phyloP scores from a whole-genome alignment of 2,888 invertebrate genomes.

The Diplazon laetatorius region DNA sequence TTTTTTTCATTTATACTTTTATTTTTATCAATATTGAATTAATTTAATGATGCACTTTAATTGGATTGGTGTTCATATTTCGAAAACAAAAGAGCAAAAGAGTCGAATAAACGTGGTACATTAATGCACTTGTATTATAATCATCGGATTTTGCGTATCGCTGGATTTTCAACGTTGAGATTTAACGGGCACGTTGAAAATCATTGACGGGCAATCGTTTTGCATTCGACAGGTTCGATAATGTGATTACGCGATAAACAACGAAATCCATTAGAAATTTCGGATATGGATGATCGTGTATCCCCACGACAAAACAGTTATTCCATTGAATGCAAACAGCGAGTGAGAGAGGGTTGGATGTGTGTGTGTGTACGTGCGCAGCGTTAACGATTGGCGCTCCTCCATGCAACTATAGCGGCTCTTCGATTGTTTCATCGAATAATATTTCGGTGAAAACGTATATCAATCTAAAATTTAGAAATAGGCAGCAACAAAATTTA shows the following conservation, averaged over 20 bases:
- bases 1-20: too few species aligned
- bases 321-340: background rate
- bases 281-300: background rate
- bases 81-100: conserved; percentile 49
- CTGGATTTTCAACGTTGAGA: conserved; percentile 34
- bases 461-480: too few species aligned
- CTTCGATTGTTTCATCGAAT: too few species aligned
- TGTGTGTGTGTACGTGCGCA: too few species aligned
- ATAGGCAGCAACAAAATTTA: too few species aligned
- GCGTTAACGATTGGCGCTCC: too few species aligned
- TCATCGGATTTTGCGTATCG: conserved; percentile 34
- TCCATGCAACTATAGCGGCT: too few species aligned
- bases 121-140: conserved; percentile 53
- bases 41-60: too few species aligned
- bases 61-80: too few species aligned
- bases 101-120: conserved; percentile 39
- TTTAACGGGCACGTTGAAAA: conserved; percentile 52
- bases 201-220: conserved; percentile 52
- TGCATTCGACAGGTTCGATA: conserved; percentile 46
- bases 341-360: too few species aligned
- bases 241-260: conserved; percentile 34
- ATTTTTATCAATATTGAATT: too few species aligned
- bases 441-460: too few species aligned
- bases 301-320: background rate
- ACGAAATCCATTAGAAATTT: conserved; percentile 8